These are phyloP conservation scores for Anniella stebbinsi DNA, from an alignment of 2,797 vertebrate species.

Conservation along the genomic window DNA sequence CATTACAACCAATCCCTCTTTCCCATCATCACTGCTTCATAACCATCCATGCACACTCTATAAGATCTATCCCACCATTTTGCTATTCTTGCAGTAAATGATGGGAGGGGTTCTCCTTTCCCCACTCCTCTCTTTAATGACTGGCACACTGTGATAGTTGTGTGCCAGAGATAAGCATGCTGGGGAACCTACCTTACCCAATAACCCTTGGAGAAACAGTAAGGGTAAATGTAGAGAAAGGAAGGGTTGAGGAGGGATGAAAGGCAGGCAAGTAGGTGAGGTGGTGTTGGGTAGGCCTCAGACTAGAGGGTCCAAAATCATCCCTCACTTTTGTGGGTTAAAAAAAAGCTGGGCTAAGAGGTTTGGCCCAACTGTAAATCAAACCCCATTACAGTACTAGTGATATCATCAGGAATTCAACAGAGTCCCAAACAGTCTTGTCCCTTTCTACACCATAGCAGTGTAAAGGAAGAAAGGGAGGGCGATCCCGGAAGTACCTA, in stretches of 20 bases:
- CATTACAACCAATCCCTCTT: not conserved
- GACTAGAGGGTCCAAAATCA: not conserved
- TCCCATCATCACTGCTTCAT: not conserved
- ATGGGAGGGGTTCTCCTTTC: not conserved
- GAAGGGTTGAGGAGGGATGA: not conserved
- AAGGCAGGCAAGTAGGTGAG: not conserved
- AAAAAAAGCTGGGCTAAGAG: not conserved
- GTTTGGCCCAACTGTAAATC: not conserved
- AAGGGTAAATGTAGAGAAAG: too few species aligned
- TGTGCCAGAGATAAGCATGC: not conserved
- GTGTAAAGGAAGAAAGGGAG: too few species aligned
- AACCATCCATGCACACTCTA: not conserved
- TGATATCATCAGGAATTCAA: not conserved
- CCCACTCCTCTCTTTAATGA: not conserved
- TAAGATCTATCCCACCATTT: not conserved
- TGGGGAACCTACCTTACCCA: not conserved
- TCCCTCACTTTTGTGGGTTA: not conserved
- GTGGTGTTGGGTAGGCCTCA: not conserved
- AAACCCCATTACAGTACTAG: not conserved
- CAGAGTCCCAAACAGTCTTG: not conserved
- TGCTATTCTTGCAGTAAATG: not conserved
- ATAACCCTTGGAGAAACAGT: too few species aligned
- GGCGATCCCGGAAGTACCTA: too few species aligned
- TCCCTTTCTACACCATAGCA: too few species aligned
- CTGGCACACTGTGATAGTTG: not conserved